Percentiles rank a stretch among this genome's conserved stretches.
These are phyloP conservation scores for Nemapogon koenigi DNA, from an alignment of 2,888 invertebrate species.

Conservation along the genomic window DNA sequence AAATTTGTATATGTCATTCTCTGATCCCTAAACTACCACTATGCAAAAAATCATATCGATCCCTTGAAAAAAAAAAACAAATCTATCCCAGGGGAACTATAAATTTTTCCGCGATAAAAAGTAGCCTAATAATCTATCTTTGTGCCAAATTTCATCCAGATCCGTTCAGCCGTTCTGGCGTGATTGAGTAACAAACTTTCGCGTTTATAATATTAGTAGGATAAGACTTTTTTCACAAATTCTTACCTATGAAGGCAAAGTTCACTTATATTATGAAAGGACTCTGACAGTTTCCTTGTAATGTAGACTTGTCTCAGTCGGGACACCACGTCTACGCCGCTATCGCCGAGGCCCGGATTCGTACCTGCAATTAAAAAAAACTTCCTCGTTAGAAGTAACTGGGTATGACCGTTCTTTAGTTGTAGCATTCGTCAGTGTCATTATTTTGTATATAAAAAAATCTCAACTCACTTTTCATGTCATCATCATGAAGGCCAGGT, in stretches of 20 bases:
- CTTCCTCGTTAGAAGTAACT: slow-evolving; percentile 21
- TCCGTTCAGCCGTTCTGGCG: too few species aligned
- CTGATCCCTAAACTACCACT: too few species aligned
- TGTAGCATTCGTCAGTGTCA: not conserved
- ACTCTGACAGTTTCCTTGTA: slow-evolving; percentile 72
- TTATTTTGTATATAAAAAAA: not conserved
- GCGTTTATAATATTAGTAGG: too few species aligned
- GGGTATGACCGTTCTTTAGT: not conserved
- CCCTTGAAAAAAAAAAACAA: too few species aligned
- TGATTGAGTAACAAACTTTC: too few species aligned
- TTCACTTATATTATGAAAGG: slow-evolving; percentile 80
- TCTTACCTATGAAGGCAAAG: slow-evolving; percentile 68
- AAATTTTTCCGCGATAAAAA: too few species aligned
- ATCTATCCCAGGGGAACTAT: too few species aligned
- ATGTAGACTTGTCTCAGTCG: slow-evolving; percentile 43
- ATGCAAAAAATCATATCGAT: too few species aligned
- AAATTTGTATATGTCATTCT: too few species aligned
- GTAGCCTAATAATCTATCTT: too few species aligned
- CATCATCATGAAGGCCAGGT: slow-evolving; percentile 35
- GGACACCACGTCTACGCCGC: slow-evolving; percentile 35
- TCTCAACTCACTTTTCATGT: slow-evolving; percentile 5
- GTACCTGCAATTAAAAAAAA: slow-evolving; percentile 27
- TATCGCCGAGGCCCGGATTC: slow-evolving; percentile 55
- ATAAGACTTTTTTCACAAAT: too few species aligned
- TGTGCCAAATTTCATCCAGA: too few species aligned